phyloP scores from a whole-genome alignment of 2,113 vertebrate species.

The Cervus canadensis region DNA sequence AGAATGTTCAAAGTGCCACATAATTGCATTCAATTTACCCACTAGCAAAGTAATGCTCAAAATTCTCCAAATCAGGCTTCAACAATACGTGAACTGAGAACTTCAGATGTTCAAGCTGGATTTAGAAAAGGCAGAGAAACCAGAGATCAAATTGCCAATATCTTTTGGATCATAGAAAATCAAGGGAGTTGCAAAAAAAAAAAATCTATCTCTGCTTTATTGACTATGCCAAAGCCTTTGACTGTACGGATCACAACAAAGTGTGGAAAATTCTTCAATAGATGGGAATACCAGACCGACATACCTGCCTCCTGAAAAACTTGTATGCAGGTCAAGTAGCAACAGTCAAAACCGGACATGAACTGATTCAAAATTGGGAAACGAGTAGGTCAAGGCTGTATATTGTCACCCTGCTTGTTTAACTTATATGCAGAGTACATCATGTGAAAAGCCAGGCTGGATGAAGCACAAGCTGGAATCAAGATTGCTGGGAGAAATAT shows the following conservation, averaged over 20 bases:
- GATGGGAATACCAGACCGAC: neutral
- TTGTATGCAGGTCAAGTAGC: neutral
- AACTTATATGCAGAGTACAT: neutral
- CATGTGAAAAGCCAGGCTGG: neutral
- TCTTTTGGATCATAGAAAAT: neutral
- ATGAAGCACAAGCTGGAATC: neutral
- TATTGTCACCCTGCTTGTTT: neutral
- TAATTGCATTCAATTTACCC: neutral
- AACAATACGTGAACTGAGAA: neutral
- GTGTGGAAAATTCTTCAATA: neutral
- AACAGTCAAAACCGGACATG: neutral
- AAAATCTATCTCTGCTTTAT: neutral
- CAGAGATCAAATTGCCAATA: neutral
- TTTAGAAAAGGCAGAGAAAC: neutral
- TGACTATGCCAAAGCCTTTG: neutral
- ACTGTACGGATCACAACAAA: neutral
- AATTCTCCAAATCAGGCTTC: neutral
- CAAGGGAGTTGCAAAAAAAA: neutral
- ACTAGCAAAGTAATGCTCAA: neutral
- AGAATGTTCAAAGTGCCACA: neutral
- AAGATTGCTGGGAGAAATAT: neutral
- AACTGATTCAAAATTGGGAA: neutral
- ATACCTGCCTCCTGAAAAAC: neutral
- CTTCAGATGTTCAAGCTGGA: neutral
- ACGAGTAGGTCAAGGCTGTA: neutral